Conservation (phyloP, 2,888 invertebrate genomes). For the Baccha elongata region DNA sequence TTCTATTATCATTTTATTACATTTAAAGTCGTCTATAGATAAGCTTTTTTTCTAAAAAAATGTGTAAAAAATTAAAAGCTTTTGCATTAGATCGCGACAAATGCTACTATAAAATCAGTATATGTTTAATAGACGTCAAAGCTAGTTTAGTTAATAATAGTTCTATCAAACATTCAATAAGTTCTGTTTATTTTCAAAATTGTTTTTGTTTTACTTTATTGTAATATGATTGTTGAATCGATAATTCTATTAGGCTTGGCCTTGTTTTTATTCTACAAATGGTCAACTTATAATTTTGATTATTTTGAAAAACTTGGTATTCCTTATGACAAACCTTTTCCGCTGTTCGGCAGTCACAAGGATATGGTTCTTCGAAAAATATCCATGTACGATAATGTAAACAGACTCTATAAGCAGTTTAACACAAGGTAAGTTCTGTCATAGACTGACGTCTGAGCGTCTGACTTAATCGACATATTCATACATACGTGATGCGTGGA, state of each 20-base stretch:
- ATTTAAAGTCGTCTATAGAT: neutral
- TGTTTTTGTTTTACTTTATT: neutral
- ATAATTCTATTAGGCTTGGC: conserved; percentile 23
- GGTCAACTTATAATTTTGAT: conserved; percentile 75
- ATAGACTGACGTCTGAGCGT: too few relatives aligned
- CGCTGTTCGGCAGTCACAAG: conserved; percentile 76
- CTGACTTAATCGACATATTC: too few relatives aligned
- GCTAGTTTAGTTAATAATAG: neutral
- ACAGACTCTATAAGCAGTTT: conserved; percentile 82
- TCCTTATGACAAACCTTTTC: conserved; percentile 67
- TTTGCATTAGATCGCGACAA: neutral
- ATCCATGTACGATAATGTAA: conserved; percentile 83
- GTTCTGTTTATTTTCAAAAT: neutral
- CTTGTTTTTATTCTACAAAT: conserved; percentile 75
- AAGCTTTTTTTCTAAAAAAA: neutral
- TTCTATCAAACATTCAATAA: too few relatives aligned
- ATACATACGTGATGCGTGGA: too few relatives aligned
- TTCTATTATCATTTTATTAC: too few relatives aligned
- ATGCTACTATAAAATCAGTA: neutral
- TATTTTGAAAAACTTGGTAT: conserved; percentile 77
- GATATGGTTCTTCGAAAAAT: conserved; percentile 79
- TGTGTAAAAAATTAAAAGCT: neutral
- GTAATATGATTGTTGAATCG: conserved; percentile 34
- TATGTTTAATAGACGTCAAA: neutral
- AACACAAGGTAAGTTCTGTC: conserved; percentile 83